These are phyloP conservation scores for Plestiodon gilberti DNA, from an alignment of 2,113 vertebrate genomes.

Conservation along the genomic window DNA sequence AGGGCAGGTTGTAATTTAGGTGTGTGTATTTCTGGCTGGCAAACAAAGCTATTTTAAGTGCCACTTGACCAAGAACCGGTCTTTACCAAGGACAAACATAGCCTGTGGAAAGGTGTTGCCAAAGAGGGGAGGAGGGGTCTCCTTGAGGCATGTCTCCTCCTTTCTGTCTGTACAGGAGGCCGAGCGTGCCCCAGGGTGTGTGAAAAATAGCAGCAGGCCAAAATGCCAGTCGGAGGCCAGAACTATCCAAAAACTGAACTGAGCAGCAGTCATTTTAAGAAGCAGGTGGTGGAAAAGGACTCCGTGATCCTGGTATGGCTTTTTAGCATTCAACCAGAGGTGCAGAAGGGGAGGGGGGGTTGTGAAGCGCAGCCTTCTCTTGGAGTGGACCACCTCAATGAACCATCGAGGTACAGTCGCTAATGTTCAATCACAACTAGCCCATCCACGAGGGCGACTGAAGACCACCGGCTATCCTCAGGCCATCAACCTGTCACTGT, in stretches of 20 bases:
- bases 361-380: too few relatives aligned
- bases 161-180: accelerated
- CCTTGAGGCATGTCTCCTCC: not conserved
- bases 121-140: accelerated
- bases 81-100: constrained; percentile 39
- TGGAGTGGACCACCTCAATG: too few relatives aligned
- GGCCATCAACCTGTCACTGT: too few relatives aligned
- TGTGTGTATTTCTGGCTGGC: constrained; percentile 7
- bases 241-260: not conserved
- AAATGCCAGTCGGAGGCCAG: not conserved
- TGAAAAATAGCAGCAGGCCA: accelerated
- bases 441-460: too few relatives aligned
- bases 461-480: too few relatives aligned
- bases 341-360: too few relatives aligned
- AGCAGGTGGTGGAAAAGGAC: too few relatives aligned
- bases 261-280: not conserved
- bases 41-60: constrained; percentile 51
- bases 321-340: not conserved
- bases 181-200: not conserved
- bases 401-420: too few relatives aligned
- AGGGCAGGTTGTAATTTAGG: constrained; percentile 32
- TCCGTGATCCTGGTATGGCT: not conserved
- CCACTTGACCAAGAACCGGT: not conserved
- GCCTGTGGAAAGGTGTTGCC: constrained; percentile 21
- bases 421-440: too few relatives aligned